Base-by-base conservation (phyloP, 2,113 vertebrate genomes). In the Xenopus laevis region DNA sequence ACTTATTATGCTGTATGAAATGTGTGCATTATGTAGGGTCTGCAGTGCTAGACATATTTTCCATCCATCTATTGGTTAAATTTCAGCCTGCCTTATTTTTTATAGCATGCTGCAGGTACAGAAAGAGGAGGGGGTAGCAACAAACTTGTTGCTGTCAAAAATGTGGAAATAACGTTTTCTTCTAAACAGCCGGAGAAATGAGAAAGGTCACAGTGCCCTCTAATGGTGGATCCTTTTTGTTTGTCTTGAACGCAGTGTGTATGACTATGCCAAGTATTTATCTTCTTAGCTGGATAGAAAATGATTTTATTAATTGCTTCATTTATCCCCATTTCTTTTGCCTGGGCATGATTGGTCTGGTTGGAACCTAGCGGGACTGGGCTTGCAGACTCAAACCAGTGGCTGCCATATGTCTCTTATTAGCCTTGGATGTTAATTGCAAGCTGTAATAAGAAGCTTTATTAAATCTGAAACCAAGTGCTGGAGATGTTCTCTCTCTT, bases 271-370 rank as follows among this genome's bases (percentile, higher is more conserved):
- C 89, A 87, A 87, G 84, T 87, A 83, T 85, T 91, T 91, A 90
- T 91, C 89, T 90, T 85, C 88, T 89, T 89, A 86, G 88, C 87
- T 80, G 86, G 87, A 85, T 89, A 88, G 88, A 90, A 90, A 90
- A 92, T 88, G 82, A 88, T 90, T 91, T 88, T 90, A 91, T 91
- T 91, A 91, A 90, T 92, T 89, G 90, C 88, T 89, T 89, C 89
- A 85, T 91, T 91, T 92, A 88, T 86, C 85, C 79, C 70, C 61
- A 10, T 63, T 71, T 69, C 40, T 68, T 58, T 68, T 59, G 65
- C 68, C 59, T 57, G 47, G 64, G 20, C 67, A 10, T 53, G 75
- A 45, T 78, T 79, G 73, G 5, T 23, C 6, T 17, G 17, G 53
- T 69, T 33, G 23, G 50, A 72, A 74, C 44, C 69, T 4, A 77